Evolutionary conservation across 53 echinoderm and acorn worm genomes (phyloP).

Genomic region (Paracentrotus lividus): DNA sequence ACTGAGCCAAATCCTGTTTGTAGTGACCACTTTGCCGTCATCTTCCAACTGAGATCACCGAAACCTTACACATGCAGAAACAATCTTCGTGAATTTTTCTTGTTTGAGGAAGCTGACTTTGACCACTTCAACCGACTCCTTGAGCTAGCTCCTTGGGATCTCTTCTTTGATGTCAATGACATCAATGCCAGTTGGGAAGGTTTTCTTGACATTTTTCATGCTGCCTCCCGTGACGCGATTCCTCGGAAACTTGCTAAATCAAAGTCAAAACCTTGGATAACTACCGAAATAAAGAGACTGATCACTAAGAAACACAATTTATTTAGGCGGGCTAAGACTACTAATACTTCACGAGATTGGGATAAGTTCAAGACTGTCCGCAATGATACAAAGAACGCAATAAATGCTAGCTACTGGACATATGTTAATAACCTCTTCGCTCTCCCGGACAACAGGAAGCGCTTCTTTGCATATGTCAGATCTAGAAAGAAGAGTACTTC

Average conservation of each 20-base stretch:
- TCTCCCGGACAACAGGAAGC: background rate
- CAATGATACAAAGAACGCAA: background rate
- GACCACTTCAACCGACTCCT: slow-evolving; percentile 55
- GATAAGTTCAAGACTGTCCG: background rate
- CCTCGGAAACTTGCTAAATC: background rate
- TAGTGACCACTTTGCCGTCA: background rate
- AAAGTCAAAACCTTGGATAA: slow-evolving; percentile 18
- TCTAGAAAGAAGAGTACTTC: background rate
- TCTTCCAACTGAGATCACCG: background rate
- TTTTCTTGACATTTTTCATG: slow-evolving; percentile 54
- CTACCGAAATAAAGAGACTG: background rate
- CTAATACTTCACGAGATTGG: background rate
- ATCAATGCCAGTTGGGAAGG: slow-evolving; percentile 62
- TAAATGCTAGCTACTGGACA: background rate
- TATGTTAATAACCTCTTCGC: background rate
- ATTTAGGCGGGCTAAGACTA: background rate
- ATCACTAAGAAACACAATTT: background rate
- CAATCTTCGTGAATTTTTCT: background rate
- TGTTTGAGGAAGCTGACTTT: slow-evolving; percentile 49
- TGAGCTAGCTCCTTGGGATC: slow-evolving; percentile 55
- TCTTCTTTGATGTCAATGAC: slow-evolving; percentile 53
- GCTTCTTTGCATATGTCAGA: background rate
- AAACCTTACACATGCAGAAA: background rate
- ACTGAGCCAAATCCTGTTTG: background rate
- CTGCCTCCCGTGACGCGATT: slow-evolving; percentile 46